Evolutionary conservation across 2,113 vertebrate genomes (phyloP), one percentile per base, ranked within the genome.

Genomic region (Symphodus melops): DNA sequence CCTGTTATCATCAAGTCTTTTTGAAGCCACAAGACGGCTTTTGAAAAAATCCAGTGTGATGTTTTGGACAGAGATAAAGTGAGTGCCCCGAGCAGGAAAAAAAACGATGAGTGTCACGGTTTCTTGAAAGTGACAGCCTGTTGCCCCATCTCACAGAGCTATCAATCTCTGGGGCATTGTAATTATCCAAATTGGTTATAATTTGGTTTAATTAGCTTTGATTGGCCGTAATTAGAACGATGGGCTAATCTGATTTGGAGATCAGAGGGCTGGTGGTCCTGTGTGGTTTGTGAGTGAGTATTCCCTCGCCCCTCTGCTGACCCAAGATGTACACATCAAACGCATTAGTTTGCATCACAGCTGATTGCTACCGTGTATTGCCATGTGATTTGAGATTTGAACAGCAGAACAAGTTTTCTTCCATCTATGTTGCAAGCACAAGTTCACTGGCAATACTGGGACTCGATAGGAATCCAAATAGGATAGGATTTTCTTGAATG

Each of bases 201-300:
- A 92, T 91, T 91, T 74, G 57, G 69, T 89, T 87, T 87, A 90
- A 92, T 91, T 91, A 88, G 39, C 84, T 89, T 33, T 91, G 89
- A 92, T 93, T 93, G 86, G 82, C 82, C 86, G 83, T 93, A 93
- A 93, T 91, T 93, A 85, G 65, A 23, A 41, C 11, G 72, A 78
- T 68, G 82, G 87, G 54, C 69, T 90, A 89, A 92, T 93, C 92
- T 91, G 90, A 91, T 91, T 87, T 51, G 13, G 36, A 91, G 89
- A 92, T 92, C 89, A 92, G 86, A 92, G 90, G 77, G 72, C 65
- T 9, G n/a, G 73, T 70, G 61, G 74, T 82, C 88, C 85, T 85
- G 84, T 89, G 91, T 87, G 88, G 82, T 77, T 90, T 90, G 75
- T 57, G 68, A 83, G 76, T 52, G 77, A 75, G 85, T 80, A 87